Evolutionary conservation across 2,113 vertebrate genomes (phyloP).

Genomic region (Elephantulus edwardii): DNA sequence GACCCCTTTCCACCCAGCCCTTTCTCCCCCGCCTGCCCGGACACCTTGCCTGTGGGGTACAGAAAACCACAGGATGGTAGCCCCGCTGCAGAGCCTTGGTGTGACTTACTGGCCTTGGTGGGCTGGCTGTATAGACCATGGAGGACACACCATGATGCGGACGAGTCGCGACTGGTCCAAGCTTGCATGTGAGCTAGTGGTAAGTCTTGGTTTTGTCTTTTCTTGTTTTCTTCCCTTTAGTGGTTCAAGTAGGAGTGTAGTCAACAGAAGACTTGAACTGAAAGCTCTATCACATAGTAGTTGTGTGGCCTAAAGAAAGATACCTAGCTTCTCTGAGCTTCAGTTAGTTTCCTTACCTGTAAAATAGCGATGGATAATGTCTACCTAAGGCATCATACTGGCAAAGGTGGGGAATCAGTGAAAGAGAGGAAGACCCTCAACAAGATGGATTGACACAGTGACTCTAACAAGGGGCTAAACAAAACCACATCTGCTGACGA

Average conservation of each 20-base stretch:
- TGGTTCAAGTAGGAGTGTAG: neutral
- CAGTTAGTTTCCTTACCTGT: neutral
- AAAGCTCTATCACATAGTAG: neutral
- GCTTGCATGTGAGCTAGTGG: no score
- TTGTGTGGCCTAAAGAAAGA: neutral
- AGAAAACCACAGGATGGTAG: neutral
- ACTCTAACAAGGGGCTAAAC: no score
- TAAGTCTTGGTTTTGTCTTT: neutral
- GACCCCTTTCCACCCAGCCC: no score
- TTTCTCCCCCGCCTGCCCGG: neutral
- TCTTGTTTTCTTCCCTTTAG: neutral
- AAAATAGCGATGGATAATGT: neutral
- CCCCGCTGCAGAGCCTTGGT: neutral
- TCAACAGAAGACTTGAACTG: neutral
- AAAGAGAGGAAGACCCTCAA: no score
- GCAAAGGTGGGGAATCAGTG: no score
- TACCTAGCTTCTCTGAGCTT: neutral
- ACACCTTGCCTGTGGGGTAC: neutral
- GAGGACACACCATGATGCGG: neutral
- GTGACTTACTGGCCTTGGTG: neutral
- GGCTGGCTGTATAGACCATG: neutral
- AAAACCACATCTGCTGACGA: no score
- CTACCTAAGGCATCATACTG: no score
- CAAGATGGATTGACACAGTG: no score
- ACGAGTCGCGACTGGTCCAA: rapidly evolving